Percentiles rank a stretch among this genome's conserved stretches.
phyloP scores from a whole-genome alignment of 2,113 vertebrate genomes.

The Trematomus loennbergii region DNA sequence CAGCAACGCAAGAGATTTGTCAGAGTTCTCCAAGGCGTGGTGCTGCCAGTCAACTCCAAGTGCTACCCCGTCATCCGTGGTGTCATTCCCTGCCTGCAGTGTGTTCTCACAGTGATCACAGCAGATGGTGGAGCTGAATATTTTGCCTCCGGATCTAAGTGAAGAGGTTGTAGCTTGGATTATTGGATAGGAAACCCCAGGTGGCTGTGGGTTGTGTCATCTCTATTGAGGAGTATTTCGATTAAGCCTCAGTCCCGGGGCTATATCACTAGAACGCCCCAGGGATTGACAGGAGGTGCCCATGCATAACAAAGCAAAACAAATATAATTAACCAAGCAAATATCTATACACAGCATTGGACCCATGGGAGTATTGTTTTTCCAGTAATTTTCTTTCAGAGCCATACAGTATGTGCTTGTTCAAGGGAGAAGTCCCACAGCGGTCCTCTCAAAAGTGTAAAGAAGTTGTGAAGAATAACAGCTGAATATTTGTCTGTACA shows the following conservation, averaged over 20 bases:
- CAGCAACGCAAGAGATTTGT: not conserved
- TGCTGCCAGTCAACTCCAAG: not conserved
- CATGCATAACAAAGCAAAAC: slow-evolving; percentile 44
- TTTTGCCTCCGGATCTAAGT: slow-evolving; percentile 4
- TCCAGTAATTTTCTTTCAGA: not conserved
- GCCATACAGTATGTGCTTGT: not conserved
- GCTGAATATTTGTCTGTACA: slow-evolving; percentile 1
- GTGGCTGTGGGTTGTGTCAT: slow-evolving; percentile 2
- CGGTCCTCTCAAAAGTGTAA: not conserved
- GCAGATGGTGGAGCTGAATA: slow-evolving; percentile 23
- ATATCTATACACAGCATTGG: slow-evolving; percentile 3
- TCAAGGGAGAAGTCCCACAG: not conserved
- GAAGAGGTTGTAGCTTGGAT: slow-evolving; percentile 4
- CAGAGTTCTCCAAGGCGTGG: slow-evolving; percentile 42
- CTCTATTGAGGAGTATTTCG: not conserved
- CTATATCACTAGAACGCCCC: slow-evolving; percentile 26
- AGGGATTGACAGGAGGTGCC: slow-evolving; percentile 16
- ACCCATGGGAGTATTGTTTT: slow-evolving; percentile 24
- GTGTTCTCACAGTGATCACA: slow-evolving; percentile 11
- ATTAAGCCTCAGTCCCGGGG: not conserved
- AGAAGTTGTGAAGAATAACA: not conserved
- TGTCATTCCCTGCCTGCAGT: slow-evolving; percentile 5
- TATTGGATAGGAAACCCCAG: slow-evolving; percentile 20
- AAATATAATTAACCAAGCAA: slow-evolving; percentile 49
- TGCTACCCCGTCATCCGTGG: not conserved